phyloP scores from a whole-genome alignment of 2,888 invertebrate species.

The Notocelia uddmanniana region DNA sequence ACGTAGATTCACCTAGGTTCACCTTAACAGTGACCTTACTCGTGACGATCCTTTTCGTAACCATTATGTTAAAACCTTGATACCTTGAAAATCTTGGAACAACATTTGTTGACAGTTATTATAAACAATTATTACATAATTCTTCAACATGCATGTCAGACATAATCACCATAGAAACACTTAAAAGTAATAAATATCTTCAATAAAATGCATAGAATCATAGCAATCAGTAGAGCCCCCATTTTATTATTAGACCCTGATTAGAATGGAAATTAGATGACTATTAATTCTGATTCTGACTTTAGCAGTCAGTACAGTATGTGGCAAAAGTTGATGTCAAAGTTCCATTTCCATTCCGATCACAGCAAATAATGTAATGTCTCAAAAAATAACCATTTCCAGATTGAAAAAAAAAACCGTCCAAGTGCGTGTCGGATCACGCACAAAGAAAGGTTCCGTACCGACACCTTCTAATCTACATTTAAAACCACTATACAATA shows the following conservation, averaged over 20 bases:
- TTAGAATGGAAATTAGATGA: neutral
- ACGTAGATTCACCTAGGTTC: conserved; percentile 84
- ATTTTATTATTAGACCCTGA: neutral
- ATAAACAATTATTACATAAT: conserved; percentile 55
- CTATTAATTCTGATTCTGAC: neutral
- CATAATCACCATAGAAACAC: conserved; percentile 40
- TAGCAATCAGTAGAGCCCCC: conserved; percentile 23
- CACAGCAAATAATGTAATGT: neutral
- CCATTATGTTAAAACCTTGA: conserved; percentile 81
- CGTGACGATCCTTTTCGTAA: conserved; percentile 86
- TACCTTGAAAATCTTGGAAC: conserved; percentile 84
- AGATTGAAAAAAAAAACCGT: conserved; percentile 5
- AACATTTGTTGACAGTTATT: conserved; percentile 70
- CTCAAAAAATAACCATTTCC: neutral
- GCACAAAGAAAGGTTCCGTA: too few species aligned
- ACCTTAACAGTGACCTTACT: conserved; percentile 81
- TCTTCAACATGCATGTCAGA: conserved; percentile 65
- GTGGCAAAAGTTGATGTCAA: neutral
- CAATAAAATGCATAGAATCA: conserved; percentile 5
- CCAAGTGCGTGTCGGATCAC: too few species aligned
- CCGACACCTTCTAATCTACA: too few species aligned
- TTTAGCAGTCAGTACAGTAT: neutral
- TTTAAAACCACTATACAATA: too few species aligned
- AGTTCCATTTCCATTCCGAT: neutral
- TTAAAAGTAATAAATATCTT: conserved; percentile 4